Conservation (phyloP, 92 coral and sea anemone genomes). For the Pocillopora grandis region DNA sequence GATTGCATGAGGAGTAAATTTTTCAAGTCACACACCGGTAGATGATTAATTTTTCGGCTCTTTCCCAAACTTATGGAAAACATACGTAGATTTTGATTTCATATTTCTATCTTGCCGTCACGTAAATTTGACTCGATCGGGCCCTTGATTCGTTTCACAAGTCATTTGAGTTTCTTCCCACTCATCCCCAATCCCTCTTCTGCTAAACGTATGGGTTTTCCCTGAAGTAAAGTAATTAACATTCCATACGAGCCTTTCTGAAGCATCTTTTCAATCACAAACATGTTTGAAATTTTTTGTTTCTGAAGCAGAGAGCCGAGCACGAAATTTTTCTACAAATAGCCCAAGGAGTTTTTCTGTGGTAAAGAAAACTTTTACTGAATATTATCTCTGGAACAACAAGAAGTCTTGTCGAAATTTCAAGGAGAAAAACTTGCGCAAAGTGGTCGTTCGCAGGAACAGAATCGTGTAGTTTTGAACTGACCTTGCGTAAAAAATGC, state of each 20-base stretch:
- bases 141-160: not conserved
- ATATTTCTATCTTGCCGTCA: too few species aligned
- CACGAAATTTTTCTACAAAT: not conserved
- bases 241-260: constrained; percentile 3
- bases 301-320: not conserved
- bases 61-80: too few species aligned
- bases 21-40: too few species aligned
- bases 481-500: constrained; percentile 11
- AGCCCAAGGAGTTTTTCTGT: not conserved
- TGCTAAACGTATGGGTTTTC: constrained; percentile 3
- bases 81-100: too few species aligned
- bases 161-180: not conserved
- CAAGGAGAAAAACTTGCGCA: not conserved
- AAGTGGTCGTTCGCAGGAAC: not conserved
- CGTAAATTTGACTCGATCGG: not conserved
- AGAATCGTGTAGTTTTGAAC: not conserved
- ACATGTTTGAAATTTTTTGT: constrained; percentile 19
- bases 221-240: constrained; percentile 10
- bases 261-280: not conserved
- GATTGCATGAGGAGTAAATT: too few species aligned
- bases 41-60: too few species aligned
- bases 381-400: not conserved
- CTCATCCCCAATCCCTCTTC: not conserved
- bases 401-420: not conserved
- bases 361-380: not conserved